Conservation (phyloP, 2,113 vertebrate species). For the Gasterosteus aculeatus region DNA sequence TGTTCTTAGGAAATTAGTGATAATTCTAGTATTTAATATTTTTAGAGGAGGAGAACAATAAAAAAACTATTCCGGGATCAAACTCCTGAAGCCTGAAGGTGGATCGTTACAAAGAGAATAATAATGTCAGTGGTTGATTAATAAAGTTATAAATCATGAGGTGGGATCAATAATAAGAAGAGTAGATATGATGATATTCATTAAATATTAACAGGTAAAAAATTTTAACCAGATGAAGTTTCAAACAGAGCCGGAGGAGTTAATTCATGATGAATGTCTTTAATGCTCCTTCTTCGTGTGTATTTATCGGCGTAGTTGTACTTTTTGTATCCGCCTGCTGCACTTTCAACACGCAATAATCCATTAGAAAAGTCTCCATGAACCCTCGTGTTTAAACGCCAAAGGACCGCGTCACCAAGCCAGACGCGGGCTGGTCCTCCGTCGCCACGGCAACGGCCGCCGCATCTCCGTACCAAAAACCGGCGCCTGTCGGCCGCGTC, state of each 20-base stretch:
- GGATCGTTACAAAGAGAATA: too few species aligned
- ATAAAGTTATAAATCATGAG: too few species aligned
- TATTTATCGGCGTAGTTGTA: not conserved
- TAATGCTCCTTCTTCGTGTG: not conserved
- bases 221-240: not conserved
- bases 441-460: not conserved
- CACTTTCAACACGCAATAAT: not conserved
- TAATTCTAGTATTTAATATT: not conserved
- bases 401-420: not conserved
- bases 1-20: too few species aligned
- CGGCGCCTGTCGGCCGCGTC: conserved; percentile 15
- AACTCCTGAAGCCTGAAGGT: not conserved
- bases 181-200: not conserved
- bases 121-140: too few species aligned
- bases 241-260: not conserved
- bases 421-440: not conserved
- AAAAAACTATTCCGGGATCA: not conserved
- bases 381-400: not conserved
- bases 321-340: not conserved
- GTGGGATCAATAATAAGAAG: not conserved
- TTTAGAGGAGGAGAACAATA: not conserved
- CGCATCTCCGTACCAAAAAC: conserved; percentile 23
- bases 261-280: not conserved
- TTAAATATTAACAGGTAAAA: not conserved
- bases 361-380: too few species aligned